These are phyloP conservation scores for Microplitis deprimator DNA, from an alignment of 2,888 invertebrate species.

Conservation along the genomic window DNA sequence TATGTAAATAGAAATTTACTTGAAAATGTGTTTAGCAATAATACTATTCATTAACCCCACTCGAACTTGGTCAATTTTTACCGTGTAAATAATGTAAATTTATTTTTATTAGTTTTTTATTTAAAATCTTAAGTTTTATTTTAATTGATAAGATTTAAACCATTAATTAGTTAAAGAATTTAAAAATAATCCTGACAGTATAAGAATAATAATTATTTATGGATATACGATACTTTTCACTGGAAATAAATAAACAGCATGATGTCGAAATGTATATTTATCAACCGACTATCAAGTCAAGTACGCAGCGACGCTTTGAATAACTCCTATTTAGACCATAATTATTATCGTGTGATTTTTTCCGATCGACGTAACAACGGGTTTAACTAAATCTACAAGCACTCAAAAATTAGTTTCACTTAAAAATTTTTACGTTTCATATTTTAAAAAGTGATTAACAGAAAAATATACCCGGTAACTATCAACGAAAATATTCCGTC, in stretches of 20 bases:
- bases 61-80: neutral
- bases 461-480: conserved; percentile 25
- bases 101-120: neutral
- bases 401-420: neutral
- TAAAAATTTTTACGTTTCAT: neutral
- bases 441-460: conserved; percentile 1
- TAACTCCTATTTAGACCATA: conserved; percentile 5
- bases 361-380: neutral
- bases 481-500: conserved; percentile 41
- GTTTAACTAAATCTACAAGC: neutral
- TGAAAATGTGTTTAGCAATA: neutral
- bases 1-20: neutral
- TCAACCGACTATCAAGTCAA: conserved; percentile 34
- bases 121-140: neutral
- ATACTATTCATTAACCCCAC: neutral
- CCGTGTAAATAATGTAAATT: neutral
- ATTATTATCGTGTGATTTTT: conserved; percentile 12
- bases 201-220: conserved; percentile 9
- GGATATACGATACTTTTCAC: conserved; percentile 16
- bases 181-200: conserved; percentile 32
- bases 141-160: neutral
- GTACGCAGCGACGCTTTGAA: conserved; percentile 36
- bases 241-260: conserved; percentile 15
- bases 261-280: conserved; percentile 19
- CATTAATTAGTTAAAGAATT: neutral